Base-by-base conservation (phyloP, 1,140 invertebrate species). In the Chlorops oryzae region DNA sequence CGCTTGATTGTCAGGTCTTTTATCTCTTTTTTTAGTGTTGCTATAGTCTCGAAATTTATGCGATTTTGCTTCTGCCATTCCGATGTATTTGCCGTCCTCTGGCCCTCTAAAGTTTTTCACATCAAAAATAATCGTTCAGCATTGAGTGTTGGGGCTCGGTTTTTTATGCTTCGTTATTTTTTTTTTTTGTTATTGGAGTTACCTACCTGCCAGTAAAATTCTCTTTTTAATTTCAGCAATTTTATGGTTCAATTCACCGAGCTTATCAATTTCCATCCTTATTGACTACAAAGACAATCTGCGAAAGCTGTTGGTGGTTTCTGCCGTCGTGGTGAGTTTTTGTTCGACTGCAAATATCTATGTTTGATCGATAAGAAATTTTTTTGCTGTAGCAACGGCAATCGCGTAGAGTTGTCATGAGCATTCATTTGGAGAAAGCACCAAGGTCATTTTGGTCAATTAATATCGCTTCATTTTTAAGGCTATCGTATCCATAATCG, bases 201-300 rank as follows among this genome's bases (percentile, higher is more conserved):
- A 62, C 62, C 73, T 62, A 87, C 86, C 86, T 66, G 86, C 86
- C 48, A 89, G 63, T 59, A 88, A 81, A 63, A 89, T 87, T 62
- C 87, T 86, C 70, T 87, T 88, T 63, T 88, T 89, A 34, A 88
- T 81, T 73, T 88, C 85, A 59, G 82, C 77, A 63, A 88, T 87
- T 75, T 87, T 82, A 53, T 81, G 82, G 63, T 86, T 87, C 37
- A 87, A 76, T 37, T 75, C 76, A 39, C 76, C 78, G n/a, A 83
- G 54, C 52, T 78, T 80, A 48, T 80, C 80, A 17, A 78, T 78
- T 42, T 74, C 69, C 44, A 76, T 77, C 65, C 75, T 37, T 40
- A 37, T 28, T 18, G 28, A 20, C 25, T 43, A 17, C 28, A 9
- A 32, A 38, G 32, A 43, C 40, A 10, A 38, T 46, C 41, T 6